These are phyloP conservation scores for Otis tarda DNA, from an alignment of 2,113 vertebrate species.

Conservation along the genomic window DNA sequence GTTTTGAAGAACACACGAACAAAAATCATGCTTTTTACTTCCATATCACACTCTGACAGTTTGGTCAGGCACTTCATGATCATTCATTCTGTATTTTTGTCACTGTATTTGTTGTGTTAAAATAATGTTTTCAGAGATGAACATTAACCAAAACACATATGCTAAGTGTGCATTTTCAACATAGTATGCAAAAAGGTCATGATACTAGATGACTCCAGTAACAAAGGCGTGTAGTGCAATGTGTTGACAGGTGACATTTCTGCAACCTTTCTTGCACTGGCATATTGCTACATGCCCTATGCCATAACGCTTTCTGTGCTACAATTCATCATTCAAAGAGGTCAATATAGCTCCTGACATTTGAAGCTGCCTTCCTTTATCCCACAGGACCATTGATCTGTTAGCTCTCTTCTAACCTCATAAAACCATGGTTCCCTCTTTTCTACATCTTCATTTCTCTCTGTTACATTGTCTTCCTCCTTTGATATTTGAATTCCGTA, in stretches of 20 bases:
- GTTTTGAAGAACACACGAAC: background rate
- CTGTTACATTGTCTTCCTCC: background rate
- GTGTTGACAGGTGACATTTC: conserved; percentile 39
- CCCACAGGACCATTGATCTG: background rate
- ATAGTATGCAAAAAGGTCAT: background rate
- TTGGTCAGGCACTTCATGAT: background rate
- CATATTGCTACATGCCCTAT: background rate
- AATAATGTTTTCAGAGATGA: background rate
- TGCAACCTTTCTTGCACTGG: conserved; percentile 1
- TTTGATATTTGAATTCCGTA: background rate
- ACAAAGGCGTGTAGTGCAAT: background rate
- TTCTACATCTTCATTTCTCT: background rate
- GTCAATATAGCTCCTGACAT: conserved; percentile 3
- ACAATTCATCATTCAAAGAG: conserved; percentile 35
- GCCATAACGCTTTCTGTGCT: background rate
- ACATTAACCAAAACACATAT: background rate
- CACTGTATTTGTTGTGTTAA: background rate
- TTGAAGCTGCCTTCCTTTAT: background rate
- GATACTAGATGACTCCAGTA: background rate
- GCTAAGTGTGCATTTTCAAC: background rate
- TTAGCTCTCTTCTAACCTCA: background rate
- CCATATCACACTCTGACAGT: background rate
- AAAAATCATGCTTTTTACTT: background rate
- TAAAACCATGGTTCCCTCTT: background rate
- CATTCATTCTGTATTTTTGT: background rate